Evolutionary conservation across 1,140 invertebrate genomes (phyloP).

Genomic region (Temnothorax nylanderi): DNA sequence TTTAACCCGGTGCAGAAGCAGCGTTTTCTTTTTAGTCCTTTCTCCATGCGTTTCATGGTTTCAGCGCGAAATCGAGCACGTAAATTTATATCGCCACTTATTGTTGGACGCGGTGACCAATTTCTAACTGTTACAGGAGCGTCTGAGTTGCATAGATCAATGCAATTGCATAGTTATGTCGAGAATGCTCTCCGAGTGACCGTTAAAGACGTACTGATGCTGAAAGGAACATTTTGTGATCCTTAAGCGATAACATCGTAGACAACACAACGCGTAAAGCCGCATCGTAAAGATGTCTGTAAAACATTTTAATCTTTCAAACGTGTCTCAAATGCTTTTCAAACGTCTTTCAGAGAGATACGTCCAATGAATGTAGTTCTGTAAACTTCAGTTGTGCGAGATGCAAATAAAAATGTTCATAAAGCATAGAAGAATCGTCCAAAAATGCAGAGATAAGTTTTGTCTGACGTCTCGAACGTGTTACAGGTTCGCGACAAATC

Average conservation of each 20-base stretch:
- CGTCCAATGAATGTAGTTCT: neutral
- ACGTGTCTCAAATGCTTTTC: neutral
- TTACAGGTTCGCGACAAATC: neutral
- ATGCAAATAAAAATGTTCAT: neutral
- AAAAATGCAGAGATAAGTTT: neutral
- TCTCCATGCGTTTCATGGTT: constrained; percentile 44
- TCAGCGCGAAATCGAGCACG: constrained; percentile 36
- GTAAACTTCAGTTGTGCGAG: neutral
- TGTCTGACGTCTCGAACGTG: neutral
- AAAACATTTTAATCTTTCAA: constrained; percentile 11
- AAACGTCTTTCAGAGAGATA: neutral
- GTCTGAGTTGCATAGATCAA: neutral
- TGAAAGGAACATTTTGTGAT: constrained; percentile 11
- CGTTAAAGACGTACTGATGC: neutral
- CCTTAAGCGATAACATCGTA: constrained; percentile 1
- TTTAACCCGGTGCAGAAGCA: constrained; percentile 53
- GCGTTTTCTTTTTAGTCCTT: constrained; percentile 69
- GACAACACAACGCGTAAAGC: neutral
- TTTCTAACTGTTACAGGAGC: neutral
- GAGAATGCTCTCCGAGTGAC: neutral
- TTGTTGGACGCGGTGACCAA: neutral
- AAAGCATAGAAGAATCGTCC: neutral
- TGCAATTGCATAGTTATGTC: neutral
- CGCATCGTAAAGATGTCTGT: neutral
- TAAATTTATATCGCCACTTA: neutral